These are phyloP conservation scores for Boleophthalmus pectinirostris DNA, from an alignment of 2,113 vertebrate genomes.

Conservation along the genomic window DNA sequence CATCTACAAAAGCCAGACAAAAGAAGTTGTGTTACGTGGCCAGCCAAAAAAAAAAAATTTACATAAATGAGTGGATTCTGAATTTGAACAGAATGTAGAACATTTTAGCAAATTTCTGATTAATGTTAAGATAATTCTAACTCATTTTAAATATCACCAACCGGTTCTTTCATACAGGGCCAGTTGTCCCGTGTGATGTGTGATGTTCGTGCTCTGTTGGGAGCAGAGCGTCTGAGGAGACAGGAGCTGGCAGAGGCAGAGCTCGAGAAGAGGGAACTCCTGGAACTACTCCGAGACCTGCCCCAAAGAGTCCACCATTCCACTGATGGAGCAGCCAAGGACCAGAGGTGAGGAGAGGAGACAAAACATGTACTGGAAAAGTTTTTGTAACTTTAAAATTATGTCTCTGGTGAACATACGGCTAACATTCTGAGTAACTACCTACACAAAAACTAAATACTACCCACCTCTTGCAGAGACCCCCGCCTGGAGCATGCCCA, in stretches of 20 bases:
- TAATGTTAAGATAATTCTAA: too few relatives aligned
- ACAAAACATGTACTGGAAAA: neutral
- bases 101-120: too few relatives aligned
- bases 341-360: neutral
- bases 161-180: constrained; percentile 66
- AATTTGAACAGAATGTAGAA: too few relatives aligned
- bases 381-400: neutral
- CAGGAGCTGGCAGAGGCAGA: constrained; percentile 86
- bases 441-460: neutral
- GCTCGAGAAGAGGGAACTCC: constrained; percentile 83
- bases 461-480: neutral
- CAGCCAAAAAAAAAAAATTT: too few relatives aligned
- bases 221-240: constrained; percentile 81
- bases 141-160: too few relatives aligned
- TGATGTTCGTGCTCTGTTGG: constrained; percentile 82
- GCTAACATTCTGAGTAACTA: too few relatives aligned
- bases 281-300: constrained; percentile 82
- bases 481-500: constrained; percentile 36
- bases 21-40: too few relatives aligned
- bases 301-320: constrained; percentile 55
- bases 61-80: too few relatives aligned
- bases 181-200: constrained; percentile 85
- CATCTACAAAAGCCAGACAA: too few relatives aligned
- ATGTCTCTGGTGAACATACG: neutral
- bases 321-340: constrained; percentile 14